A percentile compares a stretch with the other conserved stretches of the same genome.
These are phyloP conservation scores for Triplophysa rosa DNA, from an alignment of 2,113 vertebrate genomes.

Conservation along the genomic window DNA sequence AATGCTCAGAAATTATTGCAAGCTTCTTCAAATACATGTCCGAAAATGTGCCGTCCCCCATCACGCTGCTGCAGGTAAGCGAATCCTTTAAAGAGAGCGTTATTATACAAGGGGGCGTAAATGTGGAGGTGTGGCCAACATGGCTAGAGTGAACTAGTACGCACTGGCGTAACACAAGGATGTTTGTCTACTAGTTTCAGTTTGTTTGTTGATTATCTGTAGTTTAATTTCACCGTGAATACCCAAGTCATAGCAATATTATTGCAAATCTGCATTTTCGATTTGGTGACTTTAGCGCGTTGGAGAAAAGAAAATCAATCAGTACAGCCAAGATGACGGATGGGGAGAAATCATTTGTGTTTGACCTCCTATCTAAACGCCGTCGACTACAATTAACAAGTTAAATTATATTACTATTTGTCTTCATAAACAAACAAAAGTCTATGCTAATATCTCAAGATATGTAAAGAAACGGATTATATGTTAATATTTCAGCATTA, in stretches of 20 bases:
- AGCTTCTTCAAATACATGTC: conserved; percentile 2
- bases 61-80: conserved; percentile 14
- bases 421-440: too few species aligned
- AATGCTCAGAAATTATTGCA: conserved; percentile 18
- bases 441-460: too few species aligned
- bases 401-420: not conserved
- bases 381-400: not conserved
- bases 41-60: not conserved
- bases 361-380: not conserved
- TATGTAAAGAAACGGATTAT: too few species aligned
- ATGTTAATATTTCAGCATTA: too few species aligned
- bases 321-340: not conserved
- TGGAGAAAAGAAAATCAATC: not conserved
- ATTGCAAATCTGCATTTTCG: not conserved
- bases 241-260: not conserved
- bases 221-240: too few species aligned
- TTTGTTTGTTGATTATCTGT: not conserved
- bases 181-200: not conserved
- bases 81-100: not conserved
- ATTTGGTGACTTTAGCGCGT: not conserved
- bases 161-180: not conserved
- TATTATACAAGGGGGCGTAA: conserved; percentile 11
- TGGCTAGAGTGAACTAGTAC: not conserved
- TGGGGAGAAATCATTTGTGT: conserved; percentile 5
- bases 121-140: conserved; percentile 9